phyloP scores from a whole-genome alignment of 2,888 invertebrate genomes.

The Dinocampus coccinellae region DNA sequence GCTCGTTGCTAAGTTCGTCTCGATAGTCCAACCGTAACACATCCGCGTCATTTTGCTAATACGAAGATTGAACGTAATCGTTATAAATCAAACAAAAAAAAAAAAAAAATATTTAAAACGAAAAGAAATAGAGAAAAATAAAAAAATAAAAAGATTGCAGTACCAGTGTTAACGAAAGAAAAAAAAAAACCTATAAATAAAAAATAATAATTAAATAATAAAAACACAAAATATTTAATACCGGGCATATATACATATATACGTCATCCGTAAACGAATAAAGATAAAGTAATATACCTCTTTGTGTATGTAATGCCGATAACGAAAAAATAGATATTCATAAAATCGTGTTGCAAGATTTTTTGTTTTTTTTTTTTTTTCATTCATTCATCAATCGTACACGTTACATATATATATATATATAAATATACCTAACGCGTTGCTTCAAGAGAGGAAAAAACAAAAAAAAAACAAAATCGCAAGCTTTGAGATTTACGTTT shows the following conservation, averaged over 20 bases:
- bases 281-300: neutral
- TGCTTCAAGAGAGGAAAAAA: neutral
- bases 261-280: neutral
- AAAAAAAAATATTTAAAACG: neutral
- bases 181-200: no score
- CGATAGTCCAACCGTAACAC: conserved; percentile 8
- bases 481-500: neutral
- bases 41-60: conserved; percentile 12
- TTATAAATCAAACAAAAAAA: neutral
- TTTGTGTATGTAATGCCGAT: neutral
- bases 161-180: no score
- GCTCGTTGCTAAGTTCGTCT: conserved; percentile 26
- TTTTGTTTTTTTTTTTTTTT: no score
- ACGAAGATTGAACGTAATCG: conserved; percentile 14
- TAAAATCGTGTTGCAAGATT: neutral
- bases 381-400: neutral
- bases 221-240: neutral
- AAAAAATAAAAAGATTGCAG: neutral
- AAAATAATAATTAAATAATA: no score
- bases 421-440: neutral
- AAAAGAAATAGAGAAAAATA: neutral
- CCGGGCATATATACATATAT: neutral
- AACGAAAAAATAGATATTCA: neutral
- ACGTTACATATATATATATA: neutral
- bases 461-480: conserved; percentile 1